A percentile compares a stretch with the other conserved stretches of the same genome.
These are phyloP conservation scores for Dugesia japonica DNA, from an alignment of 2,888 invertebrate species.

Conservation along the genomic window DNA sequence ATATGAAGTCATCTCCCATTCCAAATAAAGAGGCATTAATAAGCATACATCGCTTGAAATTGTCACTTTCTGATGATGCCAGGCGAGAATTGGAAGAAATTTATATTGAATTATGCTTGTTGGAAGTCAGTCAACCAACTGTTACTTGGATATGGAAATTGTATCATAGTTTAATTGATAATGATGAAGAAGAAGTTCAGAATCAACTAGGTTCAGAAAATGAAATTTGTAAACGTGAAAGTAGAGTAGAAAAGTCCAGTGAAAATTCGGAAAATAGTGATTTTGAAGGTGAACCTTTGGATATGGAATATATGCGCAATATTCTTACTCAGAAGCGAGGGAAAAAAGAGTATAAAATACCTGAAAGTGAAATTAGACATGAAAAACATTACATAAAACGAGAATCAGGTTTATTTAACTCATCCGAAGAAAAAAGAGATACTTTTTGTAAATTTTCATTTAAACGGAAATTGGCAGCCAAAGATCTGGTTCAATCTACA, in stretches of 20 bases:
- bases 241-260: background rate
- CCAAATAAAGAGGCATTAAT: background rate
- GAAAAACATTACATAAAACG: background rate
- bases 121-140: slow-evolving; percentile 7
- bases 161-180: slow-evolving; percentile 14
- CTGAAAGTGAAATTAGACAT: background rate
- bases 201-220: background rate
- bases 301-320: background rate
- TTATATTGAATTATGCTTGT: background rate
- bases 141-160: background rate
- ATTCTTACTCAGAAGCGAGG: background rate
- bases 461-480: background rate
- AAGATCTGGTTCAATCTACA: background rate
- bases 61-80: background rate
- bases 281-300: background rate
- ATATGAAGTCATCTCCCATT: background rate
- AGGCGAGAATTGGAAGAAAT: slow-evolving; percentile 1
- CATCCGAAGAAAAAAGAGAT: background rate
- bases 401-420: background rate
- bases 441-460: background rate
- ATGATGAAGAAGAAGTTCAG: background rate
- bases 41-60: background rate
- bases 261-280: background rate
- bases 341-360: background rate
- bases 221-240: background rate